Evolutionary conservation across 2,888 invertebrate genomes (phyloP).

Genomic region (Cynaeus angustus): DNA sequence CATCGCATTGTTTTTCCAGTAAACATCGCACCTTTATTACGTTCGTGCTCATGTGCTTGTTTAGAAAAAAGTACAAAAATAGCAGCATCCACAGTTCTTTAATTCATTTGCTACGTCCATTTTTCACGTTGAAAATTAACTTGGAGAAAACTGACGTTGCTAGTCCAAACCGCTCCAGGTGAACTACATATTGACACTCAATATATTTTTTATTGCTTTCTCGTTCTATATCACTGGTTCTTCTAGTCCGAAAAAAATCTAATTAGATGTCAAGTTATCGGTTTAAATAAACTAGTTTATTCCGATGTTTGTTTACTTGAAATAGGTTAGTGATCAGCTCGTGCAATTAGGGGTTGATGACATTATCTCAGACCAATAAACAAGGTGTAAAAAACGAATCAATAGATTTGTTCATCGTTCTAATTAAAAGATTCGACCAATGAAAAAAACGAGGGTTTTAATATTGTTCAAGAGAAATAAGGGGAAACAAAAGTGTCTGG

Average conservation of each 20-base stretch:
- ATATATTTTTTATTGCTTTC: constrained; percentile 13
- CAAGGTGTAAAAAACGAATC: constrained; percentile 17
- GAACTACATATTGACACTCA: background rate
- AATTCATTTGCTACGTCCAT: background rate
- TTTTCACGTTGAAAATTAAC: constrained; percentile 1
- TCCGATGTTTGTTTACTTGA: constrained; percentile 1
- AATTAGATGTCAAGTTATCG: constrained; percentile 3
- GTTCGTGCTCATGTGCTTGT: too few relatives aligned
- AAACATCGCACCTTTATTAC: too few relatives aligned
- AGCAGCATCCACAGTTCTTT: too few relatives aligned
- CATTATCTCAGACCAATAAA: constrained; percentile 32
- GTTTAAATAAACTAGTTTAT: constrained; percentile 21
- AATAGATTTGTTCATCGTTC: constrained; percentile 5
- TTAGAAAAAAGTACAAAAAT: background rate
- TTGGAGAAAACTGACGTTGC: constrained; percentile 1
- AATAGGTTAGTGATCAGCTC: constrained; percentile 18
- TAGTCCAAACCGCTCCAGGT: background rate
- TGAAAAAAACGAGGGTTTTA: background rate
- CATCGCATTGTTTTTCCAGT: too few relatives aligned
- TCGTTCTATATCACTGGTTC: background rate
- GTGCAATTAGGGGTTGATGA: constrained; percentile 33
- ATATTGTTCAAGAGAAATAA: too few relatives aligned
- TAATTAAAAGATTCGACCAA: constrained; percentile 12
- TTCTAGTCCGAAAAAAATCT: background rate
- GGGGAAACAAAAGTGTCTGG: too few relatives aligned